These are phyloP conservation scores for Hydractinia echinata DNA, from an alignment of 30 jellyfish, hydroid and myxozoan species.

Conservation along the genomic window DNA sequence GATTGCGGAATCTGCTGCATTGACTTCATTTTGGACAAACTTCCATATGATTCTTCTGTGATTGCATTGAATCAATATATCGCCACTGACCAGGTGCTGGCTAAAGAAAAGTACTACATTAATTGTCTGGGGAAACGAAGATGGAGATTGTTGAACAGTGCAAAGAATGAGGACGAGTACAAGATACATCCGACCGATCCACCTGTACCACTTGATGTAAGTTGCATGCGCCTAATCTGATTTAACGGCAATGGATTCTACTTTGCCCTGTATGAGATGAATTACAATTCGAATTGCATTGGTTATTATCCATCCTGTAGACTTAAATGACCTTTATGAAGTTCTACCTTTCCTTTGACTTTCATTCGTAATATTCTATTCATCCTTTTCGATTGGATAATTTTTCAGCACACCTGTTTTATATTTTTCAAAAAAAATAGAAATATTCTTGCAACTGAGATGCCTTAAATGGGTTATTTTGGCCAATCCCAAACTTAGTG, in stretches of 20 bases:
- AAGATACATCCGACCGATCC: not conserved
- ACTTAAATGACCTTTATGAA: not conserved
- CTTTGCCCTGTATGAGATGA: not conserved
- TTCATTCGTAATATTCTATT: not conserved
- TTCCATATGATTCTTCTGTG: not conserved
- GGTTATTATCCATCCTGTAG: not conserved
- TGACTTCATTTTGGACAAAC: not conserved
- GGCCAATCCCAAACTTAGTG: not conserved
- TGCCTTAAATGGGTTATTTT: no score
- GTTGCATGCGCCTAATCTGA: no score
- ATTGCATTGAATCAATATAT: slow-evolving; percentile 70
- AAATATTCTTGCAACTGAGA: no score
- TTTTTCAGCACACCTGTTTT: no score
- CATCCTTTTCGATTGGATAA: not conserved
- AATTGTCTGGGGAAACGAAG: slow-evolving; percentile 49
- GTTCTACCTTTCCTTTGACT: not conserved
- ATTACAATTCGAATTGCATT: not conserved
- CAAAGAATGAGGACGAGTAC: not conserved
- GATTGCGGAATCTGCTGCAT: not conserved
- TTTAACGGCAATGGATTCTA: not conserved
- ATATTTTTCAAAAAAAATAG: no score
- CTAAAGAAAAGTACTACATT: slow-evolving; percentile 24
- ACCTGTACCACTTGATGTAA: slow-evolving; percentile 15
- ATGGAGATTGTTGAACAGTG: slow-evolving; percentile 38
- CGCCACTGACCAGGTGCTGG: slow-evolving; percentile 30